Conservation (phyloP, 2,888 invertebrate species). For the Escarpia spicata region DNA sequence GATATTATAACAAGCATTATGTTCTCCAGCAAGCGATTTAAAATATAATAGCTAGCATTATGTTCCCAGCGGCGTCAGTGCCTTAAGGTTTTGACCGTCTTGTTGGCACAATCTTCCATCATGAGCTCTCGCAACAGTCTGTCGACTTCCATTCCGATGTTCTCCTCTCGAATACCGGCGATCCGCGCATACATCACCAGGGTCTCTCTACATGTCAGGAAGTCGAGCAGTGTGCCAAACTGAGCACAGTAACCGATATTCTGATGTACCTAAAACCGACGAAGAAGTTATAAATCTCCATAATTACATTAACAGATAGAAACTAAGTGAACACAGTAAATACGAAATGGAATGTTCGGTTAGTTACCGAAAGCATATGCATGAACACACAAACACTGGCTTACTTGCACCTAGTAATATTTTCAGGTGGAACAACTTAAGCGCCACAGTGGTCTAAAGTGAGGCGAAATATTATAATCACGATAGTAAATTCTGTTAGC, state of each 20-base stretch:
- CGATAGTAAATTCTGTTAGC: too few relatives aligned
- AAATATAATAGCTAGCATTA: background rate
- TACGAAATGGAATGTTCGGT: too few relatives aligned
- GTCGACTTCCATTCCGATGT: background rate
- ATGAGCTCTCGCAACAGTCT: background rate
- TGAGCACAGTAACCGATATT: background rate
- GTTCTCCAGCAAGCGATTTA: too few relatives aligned
- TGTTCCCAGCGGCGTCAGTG: background rate
- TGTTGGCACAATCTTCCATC: background rate
- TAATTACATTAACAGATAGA: background rate
- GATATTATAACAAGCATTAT: too few relatives aligned
- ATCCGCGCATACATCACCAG: slow-evolving; percentile 4
- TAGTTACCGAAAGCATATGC: too few relatives aligned
- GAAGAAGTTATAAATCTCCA: background rate
- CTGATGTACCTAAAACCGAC: background rate
- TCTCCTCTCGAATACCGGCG: background rate
- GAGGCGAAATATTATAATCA: too few relatives aligned
- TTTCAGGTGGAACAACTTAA: too few relatives aligned
- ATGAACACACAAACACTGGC: too few relatives aligned
- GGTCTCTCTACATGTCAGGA: background rate
- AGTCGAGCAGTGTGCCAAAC: background rate
- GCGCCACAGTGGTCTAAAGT: too few relatives aligned
- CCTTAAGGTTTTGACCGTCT: background rate
- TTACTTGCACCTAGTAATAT: too few relatives aligned
- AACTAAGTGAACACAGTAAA: background rate